A percentile compares a stretch with the other conserved stretches of the same genome.
These are phyloP conservation scores for Tenrec ecaudatus DNA, from an alignment of 2,113 vertebrate species.

Conservation along the genomic window DNA sequence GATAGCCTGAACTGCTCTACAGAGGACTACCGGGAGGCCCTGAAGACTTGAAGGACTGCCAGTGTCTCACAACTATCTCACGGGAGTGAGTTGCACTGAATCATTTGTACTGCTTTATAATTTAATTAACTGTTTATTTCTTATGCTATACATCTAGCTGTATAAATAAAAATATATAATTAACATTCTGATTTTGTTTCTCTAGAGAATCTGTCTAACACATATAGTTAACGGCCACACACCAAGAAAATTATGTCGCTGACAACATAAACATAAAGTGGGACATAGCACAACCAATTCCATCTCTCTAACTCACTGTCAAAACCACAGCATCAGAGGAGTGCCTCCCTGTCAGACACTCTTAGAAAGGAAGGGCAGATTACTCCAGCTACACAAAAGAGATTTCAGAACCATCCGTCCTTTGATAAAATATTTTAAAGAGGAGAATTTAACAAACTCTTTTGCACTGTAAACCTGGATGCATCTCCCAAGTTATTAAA, in stretches of 20 bases:
- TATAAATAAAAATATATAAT: too few relatives aligned
- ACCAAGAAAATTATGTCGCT: background rate
- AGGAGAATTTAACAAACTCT: constrained; percentile 29
- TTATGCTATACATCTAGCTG: too few relatives aligned
- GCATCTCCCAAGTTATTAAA: rapidly evolving
- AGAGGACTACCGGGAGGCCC: too few relatives aligned
- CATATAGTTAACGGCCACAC: background rate
- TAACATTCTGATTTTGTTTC: too few relatives aligned
- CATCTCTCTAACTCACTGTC: background rate
- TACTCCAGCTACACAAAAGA: background rate
- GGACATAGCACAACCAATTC: background rate
- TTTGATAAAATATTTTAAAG: constrained; percentile 19
- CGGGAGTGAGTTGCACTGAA: too few relatives aligned
- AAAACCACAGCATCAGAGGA: background rate
- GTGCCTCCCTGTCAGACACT: background rate
- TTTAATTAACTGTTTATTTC: too few relatives aligned
- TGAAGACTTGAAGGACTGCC: too few relatives aligned
- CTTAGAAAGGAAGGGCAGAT: background rate
- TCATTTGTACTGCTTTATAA: too few relatives aligned
- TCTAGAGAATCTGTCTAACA: too few relatives aligned
- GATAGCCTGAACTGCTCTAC: too few relatives aligned
- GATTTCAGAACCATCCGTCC: background rate
- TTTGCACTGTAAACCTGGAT: background rate
- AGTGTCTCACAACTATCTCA: too few relatives aligned
- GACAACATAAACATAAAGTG: background rate